phyloP scores from a whole-genome alignment of 2,888 invertebrate genomes.

The Nephrotoma guestfalica region DNA sequence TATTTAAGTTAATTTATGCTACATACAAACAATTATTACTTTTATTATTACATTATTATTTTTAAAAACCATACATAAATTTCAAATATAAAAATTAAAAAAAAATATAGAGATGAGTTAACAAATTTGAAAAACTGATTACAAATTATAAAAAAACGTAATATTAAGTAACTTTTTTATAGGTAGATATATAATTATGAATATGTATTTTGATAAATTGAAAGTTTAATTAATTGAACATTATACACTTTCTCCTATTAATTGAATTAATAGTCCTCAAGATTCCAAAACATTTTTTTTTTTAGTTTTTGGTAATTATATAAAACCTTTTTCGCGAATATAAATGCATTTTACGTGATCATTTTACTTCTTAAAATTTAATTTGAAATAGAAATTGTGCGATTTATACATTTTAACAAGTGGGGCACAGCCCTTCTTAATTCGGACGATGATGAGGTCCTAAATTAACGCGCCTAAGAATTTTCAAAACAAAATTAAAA shows the following conservation, averaged over 20 bases:
- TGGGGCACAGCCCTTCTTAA: not conserved
- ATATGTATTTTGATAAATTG: not conserved
- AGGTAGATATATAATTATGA: not conserved
- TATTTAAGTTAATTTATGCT: not conserved
- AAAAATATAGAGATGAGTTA: not conserved
- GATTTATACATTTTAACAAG: not conserved
- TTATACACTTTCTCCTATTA: not conserved
- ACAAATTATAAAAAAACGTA: not conserved
- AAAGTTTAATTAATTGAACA: not conserved
- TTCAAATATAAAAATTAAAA: not conserved
- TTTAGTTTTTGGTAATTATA: not conserved
- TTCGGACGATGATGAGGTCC: not conserved
- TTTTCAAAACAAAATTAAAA: not conserved
- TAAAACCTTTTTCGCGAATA: not conserved
- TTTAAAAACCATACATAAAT: not conserved
- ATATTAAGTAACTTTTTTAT: not conserved
- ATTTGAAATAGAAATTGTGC: not conserved
- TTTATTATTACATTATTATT: not conserved
- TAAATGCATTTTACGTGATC: not conserved
- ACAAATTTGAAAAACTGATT: not conserved
- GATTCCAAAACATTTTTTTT: not conserved
- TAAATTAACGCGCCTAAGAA: not conserved
- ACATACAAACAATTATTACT: not conserved
- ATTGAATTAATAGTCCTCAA: not conserved
- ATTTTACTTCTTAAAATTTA: not conserved